Base-by-base conservation (phyloP, 2,888 invertebrate genomes). In the Eupithecia subumbrata region DNA sequence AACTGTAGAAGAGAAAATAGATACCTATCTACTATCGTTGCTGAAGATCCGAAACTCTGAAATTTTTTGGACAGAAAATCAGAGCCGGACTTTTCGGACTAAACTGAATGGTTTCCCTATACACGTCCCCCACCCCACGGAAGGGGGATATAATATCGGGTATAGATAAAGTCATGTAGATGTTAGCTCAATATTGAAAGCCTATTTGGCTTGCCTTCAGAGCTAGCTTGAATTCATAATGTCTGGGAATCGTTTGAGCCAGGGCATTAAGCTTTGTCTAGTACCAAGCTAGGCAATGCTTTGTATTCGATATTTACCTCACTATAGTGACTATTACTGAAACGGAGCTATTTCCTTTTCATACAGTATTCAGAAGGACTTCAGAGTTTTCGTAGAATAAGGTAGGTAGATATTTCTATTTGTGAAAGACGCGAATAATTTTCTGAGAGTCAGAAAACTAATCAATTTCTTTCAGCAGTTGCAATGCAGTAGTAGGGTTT, bases 101-200 rank as follows among this genome's bases (percentile, higher is more conserved):
- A 45, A 68, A 5, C 43, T 14, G 37, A 9, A 43, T 43, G 22
- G 68, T 68, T 43, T 14, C 43, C 25, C 68, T 68, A 43, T 68
- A 5, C 14, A 22, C 40, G 43, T 68, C 82, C 75, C 82, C 81
- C 85, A 82, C 81, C 25, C 80, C 80, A 78, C 84, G 83, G 84
- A 81, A 80, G 76, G 77, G 78, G 77, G 43, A 77, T 76, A 80
- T 80, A 66, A 75, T 77, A 77, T 75, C 69, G 83, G 85, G 86
- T 88, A 89, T 88, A 86, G 88, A 87, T 90, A 89, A 60, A 88
- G 84, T 87, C 87, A 82, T 80, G 75, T 84, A 83, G 79, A 82
- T 80, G 45, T 73, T 73, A 69, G 66, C 72, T 71, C 71, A 75
- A 60, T 73, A 80, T 70, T 37, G 72, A 52, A 69, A 76, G 76